Base-by-base conservation (phyloP, 2,888 invertebrate species). In the Phyto melanocephala region DNA sequence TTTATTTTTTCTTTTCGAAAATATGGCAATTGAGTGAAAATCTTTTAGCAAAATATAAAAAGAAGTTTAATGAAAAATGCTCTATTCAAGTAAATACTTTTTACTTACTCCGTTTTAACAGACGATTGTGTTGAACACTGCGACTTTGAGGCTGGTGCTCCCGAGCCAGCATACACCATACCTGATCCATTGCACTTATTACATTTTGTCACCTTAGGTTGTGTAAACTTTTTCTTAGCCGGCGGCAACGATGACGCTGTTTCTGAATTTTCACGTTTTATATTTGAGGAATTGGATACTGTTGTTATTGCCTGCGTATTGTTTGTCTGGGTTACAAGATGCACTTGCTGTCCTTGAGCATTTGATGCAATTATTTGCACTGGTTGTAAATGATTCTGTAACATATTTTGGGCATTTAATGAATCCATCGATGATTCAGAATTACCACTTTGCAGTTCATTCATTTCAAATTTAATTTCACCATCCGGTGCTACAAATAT, bases 131-230 rank as follows among this genome's bases (percentile, higher is more conserved):
- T 10, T 1, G 58, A 10, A 15, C 47, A 70, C 71, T 83, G 84
- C 65, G 86, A 87, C 13, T 87, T 86, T 4, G 86, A 85, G 8
- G 86, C 87, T 3, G 86, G 84, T 0, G 80, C 75, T 28, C 86
- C 86, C 10, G 86, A 85, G 0, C 90, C 91, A 47, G 91, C 88
- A 45, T 89, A 87, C 86, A 97, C 96, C 68, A 96, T 95, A 56
- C 96, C 96, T 2, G 96, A 96, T 33, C 96, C 96, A 89, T 96
- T 97, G 89, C 96, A 97, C 90, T 96, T 96, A 86, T 96, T 96
- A 90, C 96, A 97, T 89, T 96, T 97, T 22, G 96, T 96, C 65
- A 96, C 96, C 70, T 90, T 90, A 20, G 96, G 82, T 45, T 75
- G 78, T 10, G 68, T 35, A 56, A 37, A 75, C 54, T 82, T 82